phyloP scores from a whole-genome alignment of 2,113 vertebrate genomes.

The Pachyramphus minor region DNA sequence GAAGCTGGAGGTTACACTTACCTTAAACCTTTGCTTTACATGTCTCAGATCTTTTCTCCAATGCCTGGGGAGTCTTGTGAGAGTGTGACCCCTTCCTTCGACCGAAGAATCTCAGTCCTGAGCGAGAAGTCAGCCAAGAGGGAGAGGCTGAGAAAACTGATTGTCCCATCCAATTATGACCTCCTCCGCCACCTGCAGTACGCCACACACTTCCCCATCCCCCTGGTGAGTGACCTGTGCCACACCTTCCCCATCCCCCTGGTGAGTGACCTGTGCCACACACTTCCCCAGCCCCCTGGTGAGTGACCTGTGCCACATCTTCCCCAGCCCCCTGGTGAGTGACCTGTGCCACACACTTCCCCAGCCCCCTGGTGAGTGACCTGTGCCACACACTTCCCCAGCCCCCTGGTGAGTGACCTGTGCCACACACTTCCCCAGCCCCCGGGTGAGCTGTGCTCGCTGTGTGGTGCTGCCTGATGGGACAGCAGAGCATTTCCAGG shows the following conservation, averaged over 20 bases:
- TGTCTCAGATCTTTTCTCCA: constrained; percentile 76
- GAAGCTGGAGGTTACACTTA: constrained; percentile 30
- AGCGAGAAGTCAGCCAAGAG: constrained; percentile 70
- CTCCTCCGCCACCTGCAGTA: constrained; percentile 77
- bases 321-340: neutral
- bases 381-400: neutral
- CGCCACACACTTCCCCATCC: constrained; percentile 74
- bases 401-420: neutral
- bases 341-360: neutral
- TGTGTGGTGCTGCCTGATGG: neutral
- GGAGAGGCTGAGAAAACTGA: constrained; percentile 65
- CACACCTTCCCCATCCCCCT: neutral
- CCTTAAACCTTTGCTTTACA: constrained; percentile 64
- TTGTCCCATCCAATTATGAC: constrained; percentile 75
- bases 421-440: neutral
- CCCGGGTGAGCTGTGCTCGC: neutral
- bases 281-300: neutral
- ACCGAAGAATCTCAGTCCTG: constrained; percentile 62
- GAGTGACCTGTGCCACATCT: neutral
- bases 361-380: neutral
- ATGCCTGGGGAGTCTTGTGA: constrained; percentile 73
- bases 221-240: constrained; percentile 59
- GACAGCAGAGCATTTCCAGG: neutral
- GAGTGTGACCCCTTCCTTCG: constrained; percentile 59
- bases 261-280: neutral